Evolutionary conservation across 1,140 invertebrate genomes (phyloP), one percentile per base, ranked within the genome.

Genomic region (Dendroctonus valens): DNA sequence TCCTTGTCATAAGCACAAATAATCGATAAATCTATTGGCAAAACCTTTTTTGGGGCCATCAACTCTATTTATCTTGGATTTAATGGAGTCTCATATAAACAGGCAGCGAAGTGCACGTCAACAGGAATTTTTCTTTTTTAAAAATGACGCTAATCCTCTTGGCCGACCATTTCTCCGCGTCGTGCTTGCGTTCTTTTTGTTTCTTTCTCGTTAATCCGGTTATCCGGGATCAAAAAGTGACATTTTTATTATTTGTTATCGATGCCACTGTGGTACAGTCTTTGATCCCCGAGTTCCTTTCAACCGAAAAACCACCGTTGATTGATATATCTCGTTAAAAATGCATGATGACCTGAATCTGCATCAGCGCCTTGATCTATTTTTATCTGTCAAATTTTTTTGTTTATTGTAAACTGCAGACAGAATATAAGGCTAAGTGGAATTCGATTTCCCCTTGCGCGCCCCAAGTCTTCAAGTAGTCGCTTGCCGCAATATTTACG

Each of bases 81-180:
- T 54, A 54, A 54, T 54, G 52, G 52, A 54, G 52, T 54, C 52
- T 39, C 52, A 39, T 40, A 54, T 54, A 54, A 54, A 54, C 52
- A 54, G 52, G 52, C 52, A 54, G 11, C 52, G 52, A 54, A 39
- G 52, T 39, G 52, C 41, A 39, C 52, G 52, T 54, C 52, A 54
- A 39, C 52, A 39, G 52, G 14, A 54, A 54, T 54, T 39, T 54
- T 54, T 54, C 52, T 54, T 54, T 54, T 54, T 39, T 40, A 54
- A 54, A 54, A 54, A 39, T 54, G 52, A 39, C 52, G 41, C 52
- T 54, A 54, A 54, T 54, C 52, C 52, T 39, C 26, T 54, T 40
- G 52, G 52, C 38, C 37, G 41, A n/a, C 52, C 37, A 54, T 54
- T 54, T 54, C 52, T 54, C 52, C 14, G 52, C 52, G 39, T 53